phyloP scores from a whole-genome alignment of 2,888 invertebrate genomes.

The Mesopsocus fuscifrons region DNA sequence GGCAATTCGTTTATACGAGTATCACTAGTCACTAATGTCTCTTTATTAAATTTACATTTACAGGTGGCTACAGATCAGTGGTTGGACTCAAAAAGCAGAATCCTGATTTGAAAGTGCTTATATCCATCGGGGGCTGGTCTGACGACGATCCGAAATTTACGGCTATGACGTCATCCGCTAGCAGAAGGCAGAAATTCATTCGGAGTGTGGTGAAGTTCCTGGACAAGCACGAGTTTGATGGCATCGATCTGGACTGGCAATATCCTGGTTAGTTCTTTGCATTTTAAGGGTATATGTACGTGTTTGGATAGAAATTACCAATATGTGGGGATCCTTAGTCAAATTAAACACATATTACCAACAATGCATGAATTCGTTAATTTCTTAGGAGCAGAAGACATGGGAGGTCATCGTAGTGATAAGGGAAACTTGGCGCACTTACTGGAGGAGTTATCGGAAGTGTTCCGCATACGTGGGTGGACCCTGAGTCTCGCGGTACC shows the following conservation, averaged over 20 bases:
- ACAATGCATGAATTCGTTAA: not conserved
- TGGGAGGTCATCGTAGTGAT: constrained; percentile 28
- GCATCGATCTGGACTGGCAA: constrained; percentile 63
- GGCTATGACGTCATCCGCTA: constrained; percentile 36
- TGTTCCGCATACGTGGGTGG: constrained; percentile 35
- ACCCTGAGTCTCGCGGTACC: constrained; percentile 36
- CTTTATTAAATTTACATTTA: too few species aligned
- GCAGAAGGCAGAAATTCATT: constrained; percentile 35
- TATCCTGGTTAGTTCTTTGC: constrained; percentile 34
- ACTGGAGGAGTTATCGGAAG: constrained; percentile 39
- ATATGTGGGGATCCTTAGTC: too few species aligned
- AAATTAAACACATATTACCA: too few species aligned
- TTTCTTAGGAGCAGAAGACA: constrained; percentile 24
- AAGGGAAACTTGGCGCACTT: constrained; percentile 34
- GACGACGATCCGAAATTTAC: constrained; percentile 42
- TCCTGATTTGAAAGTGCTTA: constrained; percentile 41
- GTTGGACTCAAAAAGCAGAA: constrained; percentile 45
- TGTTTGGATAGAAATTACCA: too few species aligned
- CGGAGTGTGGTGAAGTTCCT: constrained; percentile 43
- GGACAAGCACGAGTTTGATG: constrained; percentile 53
- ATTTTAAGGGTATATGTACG: too few species aligned
- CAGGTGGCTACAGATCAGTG: constrained; percentile 53
- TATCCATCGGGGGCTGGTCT: constrained; percentile 53
- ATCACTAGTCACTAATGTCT: too few species aligned
- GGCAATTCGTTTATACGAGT: too few species aligned